Percentiles rank a stretch among this genome's conserved stretches.
These are phyloP conservation scores for Brachionus paranguensis DNA, from an alignment of 1,140 invertebrate species.

Conservation along the genomic window DNA sequence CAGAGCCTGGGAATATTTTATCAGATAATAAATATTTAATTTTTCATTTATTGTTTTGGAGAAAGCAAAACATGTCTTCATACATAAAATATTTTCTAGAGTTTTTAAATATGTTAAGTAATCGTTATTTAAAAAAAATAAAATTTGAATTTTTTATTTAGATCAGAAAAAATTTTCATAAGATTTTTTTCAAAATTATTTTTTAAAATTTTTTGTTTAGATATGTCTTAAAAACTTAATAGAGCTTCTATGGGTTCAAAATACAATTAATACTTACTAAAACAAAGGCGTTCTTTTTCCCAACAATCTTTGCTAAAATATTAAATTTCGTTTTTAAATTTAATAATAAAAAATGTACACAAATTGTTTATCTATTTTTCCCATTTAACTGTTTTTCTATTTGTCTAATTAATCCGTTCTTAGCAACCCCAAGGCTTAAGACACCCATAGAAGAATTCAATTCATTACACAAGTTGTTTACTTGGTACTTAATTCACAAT, in stretches of 20 bases:
- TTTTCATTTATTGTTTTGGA: neutral
- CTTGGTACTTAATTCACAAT: neutral
- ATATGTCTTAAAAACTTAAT: neutral
- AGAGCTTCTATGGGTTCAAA: neutral
- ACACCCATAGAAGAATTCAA: neutral
- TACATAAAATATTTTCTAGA: neutral
- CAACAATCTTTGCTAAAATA: neutral
- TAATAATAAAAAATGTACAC: neutral
- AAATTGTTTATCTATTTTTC: neutral
- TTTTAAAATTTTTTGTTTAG: neutral
- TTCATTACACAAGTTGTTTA: neutral
- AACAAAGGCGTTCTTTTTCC: neutral
- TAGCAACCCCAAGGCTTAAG: neutral
- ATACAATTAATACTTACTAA: neutral
- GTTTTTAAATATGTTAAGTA: neutral
- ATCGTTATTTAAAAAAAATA: neutral
- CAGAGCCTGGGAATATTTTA: neutral
- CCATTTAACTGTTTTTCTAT: neutral
- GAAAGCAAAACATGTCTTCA: neutral
- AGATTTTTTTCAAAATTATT: neutral
- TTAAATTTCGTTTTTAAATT: neutral
- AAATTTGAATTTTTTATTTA: neutral
- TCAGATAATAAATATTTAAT: neutral
- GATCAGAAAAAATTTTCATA: neutral
- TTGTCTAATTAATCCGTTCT: neutral